Evolutionary conservation across 2,888 invertebrate genomes (phyloP), one percentile per base, ranked within the genome.

Genomic region (Troides helena): DNA sequence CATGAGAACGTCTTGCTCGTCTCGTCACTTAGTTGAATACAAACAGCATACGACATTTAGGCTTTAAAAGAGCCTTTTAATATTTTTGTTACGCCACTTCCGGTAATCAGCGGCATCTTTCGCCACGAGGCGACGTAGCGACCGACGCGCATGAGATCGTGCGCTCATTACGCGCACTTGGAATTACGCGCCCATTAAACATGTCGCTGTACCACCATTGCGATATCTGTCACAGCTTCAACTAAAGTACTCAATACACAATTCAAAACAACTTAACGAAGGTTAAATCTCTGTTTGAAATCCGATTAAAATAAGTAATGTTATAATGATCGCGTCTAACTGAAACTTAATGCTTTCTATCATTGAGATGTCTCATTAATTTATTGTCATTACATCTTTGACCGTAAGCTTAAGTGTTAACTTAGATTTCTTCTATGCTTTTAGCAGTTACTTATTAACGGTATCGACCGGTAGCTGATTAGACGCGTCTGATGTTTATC

Each of bases 171-270:
- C 67, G 43, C 60, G 72, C 74, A 75, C 74, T 72, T 69, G 69
- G 76, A 81, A 81, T 80, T 80, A 76, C 75, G 71, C 76, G 74
- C 73, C 65, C 76, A 78, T 81, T 81, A 80, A 76, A 76, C 75
- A 74, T 72, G 69, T 67, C 71, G 70, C 70, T 70, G 67, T 67
- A 67, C 56, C 67, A 66, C 57, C 68, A 73, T 76, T 75, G 76
- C 73, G 72, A 77, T 75, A 74, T 69, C 68, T 69, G 23, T 58
- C 56, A 59, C 56, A 64, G 63, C 62, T 53, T 43, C 50, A 14
- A 66, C 62, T 66, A 30, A 30, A 30, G 4, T 30, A 66, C 62
- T 62, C 66, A 59, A 23, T 70, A 23, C 30, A 63, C 64, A 67
- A 59, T 43, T 14, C n/a, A 59, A 67, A 64, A 12, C 64, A 17